Base-by-base conservation (phyloP, 1,140 invertebrate species). In the Aphaenogaster floridana region DNA sequence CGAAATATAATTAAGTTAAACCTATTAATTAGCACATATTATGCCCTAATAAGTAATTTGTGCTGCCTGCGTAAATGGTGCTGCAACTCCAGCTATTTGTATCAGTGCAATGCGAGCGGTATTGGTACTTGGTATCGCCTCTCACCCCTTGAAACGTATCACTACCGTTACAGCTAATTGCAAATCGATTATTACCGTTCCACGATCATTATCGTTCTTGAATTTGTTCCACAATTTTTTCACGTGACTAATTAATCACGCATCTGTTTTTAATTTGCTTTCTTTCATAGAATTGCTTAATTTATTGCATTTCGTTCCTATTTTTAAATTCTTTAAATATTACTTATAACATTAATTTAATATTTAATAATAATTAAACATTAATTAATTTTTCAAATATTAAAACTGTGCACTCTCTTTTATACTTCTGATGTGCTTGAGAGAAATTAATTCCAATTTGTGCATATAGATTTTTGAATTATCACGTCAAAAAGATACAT, bases 1-100 rank as follows among this genome's bases (percentile, higher is more conserved):
- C 3, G 39, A n/a, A 71, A 83, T 71, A 17, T 28, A 72, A 21
- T 59, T 45, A 72, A 28, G 11, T 72, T 72, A 48, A 45, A 59
- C 3, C 9, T 28, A 57, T 81, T 81, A 69, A 69, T 83, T 72
- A 59, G 6, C 17, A 8, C 9, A 28, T 17, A 59, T 59, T 68
- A 68, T 2, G 2, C 13, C 8, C 21, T 6, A 28, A 48, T 83
- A 57, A 81, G 36, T 54, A 57, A 71, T 71, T 45, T 54, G 9
- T 6, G 36, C 34, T 54, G n/a, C 1, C 1, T 39, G 21, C 28
- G 6, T 39, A 68, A 64, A 17, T 7, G 59, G 2, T 76, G 11
- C 9, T 76, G 11, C 9, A 15, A 39, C 5, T 39, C 3, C 15
- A 57, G 50, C 15, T 63, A 36, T 50, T 34, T 50, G 34, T 17